Evolutionary conservation across 2,797 vertebrate genomes (phyloP).

Genomic region (Rhinella marina): DNA sequence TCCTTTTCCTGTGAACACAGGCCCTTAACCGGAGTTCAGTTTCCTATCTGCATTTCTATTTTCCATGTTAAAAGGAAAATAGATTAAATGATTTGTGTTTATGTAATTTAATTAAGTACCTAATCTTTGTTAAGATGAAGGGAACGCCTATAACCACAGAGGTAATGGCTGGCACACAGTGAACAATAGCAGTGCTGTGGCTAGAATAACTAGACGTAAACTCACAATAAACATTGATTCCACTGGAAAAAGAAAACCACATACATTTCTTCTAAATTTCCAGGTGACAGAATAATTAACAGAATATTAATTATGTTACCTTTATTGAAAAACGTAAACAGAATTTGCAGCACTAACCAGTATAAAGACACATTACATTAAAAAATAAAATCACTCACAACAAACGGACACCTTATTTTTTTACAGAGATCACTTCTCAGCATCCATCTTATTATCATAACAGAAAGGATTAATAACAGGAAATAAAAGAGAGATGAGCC

Average conservation of each 20-base stretch:
- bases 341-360: too few relatives aligned
- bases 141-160: not conserved
- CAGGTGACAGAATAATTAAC: too few relatives aligned
- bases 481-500: too few relatives aligned
- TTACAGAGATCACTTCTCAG: not conserved
- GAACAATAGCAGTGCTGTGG: not conserved
- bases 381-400: not conserved
- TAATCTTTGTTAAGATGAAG: slow-evolving; percentile 19
- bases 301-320: too few relatives aligned
- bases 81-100: slow-evolving; percentile 15
- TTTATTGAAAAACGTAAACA: too few relatives aligned
- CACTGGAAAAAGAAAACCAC: not conserved
- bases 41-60: slow-evolving; percentile 16
- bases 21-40: not conserved
- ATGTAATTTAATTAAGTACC: slow-evolving; percentile 3
- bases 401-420: not conserved
- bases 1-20: slow-evolving; percentile 24
- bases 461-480: not conserved
- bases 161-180: slow-evolving; percentile 4
- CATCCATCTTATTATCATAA: not conserved
- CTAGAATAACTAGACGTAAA: slow-evolving; percentile 3
- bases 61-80: slow-evolving; percentile 28
- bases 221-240: not conserved
- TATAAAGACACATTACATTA: too few relatives aligned
- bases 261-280: too few relatives aligned